phyloP scores from a whole-genome alignment of 1,140 invertebrate genomes.

The Monochamus saltuarius region DNA sequence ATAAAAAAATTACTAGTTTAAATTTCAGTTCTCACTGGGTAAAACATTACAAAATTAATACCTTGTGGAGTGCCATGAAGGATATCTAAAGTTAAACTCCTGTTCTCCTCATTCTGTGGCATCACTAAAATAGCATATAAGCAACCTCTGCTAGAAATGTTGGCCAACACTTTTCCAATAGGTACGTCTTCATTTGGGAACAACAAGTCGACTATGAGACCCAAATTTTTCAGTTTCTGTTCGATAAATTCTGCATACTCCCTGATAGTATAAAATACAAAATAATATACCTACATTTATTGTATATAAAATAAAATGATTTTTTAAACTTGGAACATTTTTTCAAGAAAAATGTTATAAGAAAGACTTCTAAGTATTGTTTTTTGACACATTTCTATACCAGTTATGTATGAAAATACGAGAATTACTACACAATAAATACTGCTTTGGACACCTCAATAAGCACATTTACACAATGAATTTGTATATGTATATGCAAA shows the following conservation, averaged over 20 bases:
- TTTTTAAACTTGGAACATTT: constrained; percentile 23
- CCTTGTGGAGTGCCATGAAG: constrained; percentile 88
- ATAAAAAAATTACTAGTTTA: too few species aligned
- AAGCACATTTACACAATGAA: too few species aligned
- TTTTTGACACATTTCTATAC: too few species aligned
- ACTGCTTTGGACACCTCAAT: too few species aligned
- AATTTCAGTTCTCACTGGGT: too few species aligned
- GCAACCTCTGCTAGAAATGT: constrained; percentile 80
- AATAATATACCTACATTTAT: too few species aligned
- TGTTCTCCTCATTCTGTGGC: constrained; percentile 79
- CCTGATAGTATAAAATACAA: constrained; percentile 53
- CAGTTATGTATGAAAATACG: too few species aligned
- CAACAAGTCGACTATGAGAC: constrained; percentile 80
- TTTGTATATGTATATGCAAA: too few species aligned
- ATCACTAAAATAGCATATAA: constrained; percentile 87
- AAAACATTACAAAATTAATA: constrained; percentile 45
- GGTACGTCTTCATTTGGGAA: constrained; percentile 89
- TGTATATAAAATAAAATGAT: constrained; percentile 20
- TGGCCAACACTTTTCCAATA: constrained; percentile 80
- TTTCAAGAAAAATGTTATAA: neutral
- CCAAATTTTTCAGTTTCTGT: constrained; percentile 73
- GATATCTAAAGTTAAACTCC: constrained; percentile 87
- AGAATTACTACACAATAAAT: too few species aligned
- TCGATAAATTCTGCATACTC: constrained; percentile 90
- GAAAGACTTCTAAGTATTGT: too few species aligned